Base-by-base conservation (phyloP, 2,888 invertebrate species). In the Ormyrus pomaceus region DNA sequence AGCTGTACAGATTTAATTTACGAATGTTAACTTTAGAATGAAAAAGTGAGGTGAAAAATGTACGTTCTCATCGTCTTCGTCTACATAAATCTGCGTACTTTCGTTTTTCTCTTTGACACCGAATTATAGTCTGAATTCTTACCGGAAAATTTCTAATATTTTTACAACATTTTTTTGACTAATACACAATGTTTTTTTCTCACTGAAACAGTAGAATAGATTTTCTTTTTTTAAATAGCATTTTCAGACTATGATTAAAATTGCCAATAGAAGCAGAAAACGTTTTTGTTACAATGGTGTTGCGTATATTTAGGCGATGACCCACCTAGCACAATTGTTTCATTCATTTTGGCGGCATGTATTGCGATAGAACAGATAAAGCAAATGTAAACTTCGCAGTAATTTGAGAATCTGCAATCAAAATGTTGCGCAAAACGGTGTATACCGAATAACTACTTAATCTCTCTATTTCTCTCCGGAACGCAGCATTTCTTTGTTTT, bases 1-100 rank as follows among this genome's bases (percentile, higher is more conserved):
- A 84, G 84, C 83, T 86, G 85, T 86, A 86, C 85, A 87, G 84
- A 85, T 86, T 86, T 84, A 82, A 83, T 86, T 84, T 84, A 85
- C 84, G 85, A 84, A 84, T 84, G 84, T 85, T 85, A 83, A 84
- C 83, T 84, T 77, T 82, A 83, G 79, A 83, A 82, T 72, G 83
- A 68, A 68, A 19, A 19, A 79, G 80, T 71, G 51, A 77, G 53
- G 13, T 58, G 48, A 78, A 75, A 19, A 56, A 34, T 48, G 66
- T 68, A 19, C 46, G 66, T 70, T 48, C 55, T 70, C 50, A 19
- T 70, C 70, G 71, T 71, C 62, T 69, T 65, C 73, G 70, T 66
- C 65, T 11, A 72, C 13, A 69, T 75, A 65, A 62, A 68, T 77
- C 51, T 70, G 45, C 34, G 61, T 53, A 81, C 34, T 65, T 75